Evolutionary conservation across 2,797 vertebrate genomes (phyloP).

Genomic region (Pangasius mekongensis): DNA sequence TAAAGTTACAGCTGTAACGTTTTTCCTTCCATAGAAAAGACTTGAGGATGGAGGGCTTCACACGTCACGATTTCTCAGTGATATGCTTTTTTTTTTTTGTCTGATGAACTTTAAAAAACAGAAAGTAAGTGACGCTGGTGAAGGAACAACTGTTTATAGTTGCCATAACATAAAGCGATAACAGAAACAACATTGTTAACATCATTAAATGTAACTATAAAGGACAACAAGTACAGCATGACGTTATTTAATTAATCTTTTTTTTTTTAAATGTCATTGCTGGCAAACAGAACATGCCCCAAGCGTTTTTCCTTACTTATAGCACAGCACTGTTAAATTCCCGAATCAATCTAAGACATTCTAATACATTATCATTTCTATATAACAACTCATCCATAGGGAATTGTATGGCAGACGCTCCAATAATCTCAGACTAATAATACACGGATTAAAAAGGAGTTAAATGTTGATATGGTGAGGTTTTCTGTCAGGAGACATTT

Average conservation of each 20-base stretch:
- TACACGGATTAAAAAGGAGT: no score
- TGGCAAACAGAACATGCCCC: neutral
- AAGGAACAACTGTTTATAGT: neutral
- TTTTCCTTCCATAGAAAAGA: neutral
- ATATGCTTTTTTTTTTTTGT: neutral
- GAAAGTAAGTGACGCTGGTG: neutral
- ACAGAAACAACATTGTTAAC: neutral
- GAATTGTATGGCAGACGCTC: neutral
- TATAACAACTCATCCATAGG: neutral
- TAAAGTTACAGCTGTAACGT: neutral
- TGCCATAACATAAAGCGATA: neutral
- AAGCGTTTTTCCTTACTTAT: neutral
- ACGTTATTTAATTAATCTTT: neutral
- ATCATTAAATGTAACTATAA: neutral
- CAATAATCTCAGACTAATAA: neutral
- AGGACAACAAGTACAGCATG: neutral
- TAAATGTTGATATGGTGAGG: no score
- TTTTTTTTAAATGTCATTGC: no score
- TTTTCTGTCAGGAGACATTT: neutral
- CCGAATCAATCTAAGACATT: neutral
- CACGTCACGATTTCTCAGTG: neutral
- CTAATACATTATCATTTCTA: neutral
- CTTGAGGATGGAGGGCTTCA: neutral
- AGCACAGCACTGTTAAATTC: neutral
- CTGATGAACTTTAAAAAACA: neutral